Conservation (phyloP, 2,888 invertebrate species). For the Mesorhabditis sp. region DNA sequence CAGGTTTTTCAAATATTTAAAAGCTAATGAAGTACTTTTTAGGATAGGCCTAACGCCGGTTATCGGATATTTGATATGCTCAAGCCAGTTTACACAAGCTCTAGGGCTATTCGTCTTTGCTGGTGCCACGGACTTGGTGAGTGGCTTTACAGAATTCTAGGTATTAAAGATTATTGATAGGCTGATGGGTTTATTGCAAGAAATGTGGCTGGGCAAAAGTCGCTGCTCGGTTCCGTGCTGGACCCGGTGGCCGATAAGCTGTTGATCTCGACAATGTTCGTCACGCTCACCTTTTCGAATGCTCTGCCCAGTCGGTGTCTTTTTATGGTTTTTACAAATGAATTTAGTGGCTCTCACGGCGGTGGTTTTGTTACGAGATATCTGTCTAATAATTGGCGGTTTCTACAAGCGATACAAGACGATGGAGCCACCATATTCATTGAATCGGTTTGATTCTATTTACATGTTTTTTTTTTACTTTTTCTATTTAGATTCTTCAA, state of each 20-base stretch:
- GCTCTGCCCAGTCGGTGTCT: background rate
- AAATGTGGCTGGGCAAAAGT: conserved; percentile 82
- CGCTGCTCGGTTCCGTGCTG: conserved; percentile 86
- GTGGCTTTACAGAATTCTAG: conserved; percentile 25
- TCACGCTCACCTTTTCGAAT: conserved; percentile 70
- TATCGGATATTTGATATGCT: conserved; percentile 81
- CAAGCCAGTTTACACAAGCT: conserved; percentile 75
- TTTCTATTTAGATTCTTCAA: conserved; percentile 46
- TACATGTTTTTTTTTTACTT: background rate
- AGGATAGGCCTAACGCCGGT: conserved; percentile 83
- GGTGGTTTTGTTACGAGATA: conserved; percentile 79
- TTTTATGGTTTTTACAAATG: background rate
- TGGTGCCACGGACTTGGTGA: conserved; percentile 84
- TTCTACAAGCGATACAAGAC: conserved; percentile 71
- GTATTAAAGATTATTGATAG: conserved; percentile 9
- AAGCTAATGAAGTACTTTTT: conserved; percentile 8
- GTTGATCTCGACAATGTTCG: conserved; percentile 80
- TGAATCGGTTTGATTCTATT: conserved; percentile 16
- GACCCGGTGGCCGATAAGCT: conserved; percentile 97
- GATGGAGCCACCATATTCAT: conserved; percentile 36
- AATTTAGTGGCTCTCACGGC: conserved; percentile 66
- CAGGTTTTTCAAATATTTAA: conserved; percentile 25
- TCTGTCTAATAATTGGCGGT: conserved; percentile 76
- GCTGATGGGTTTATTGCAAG: conserved; percentile 91
- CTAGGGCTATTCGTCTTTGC: conserved; percentile 78